phyloP scores from a whole-genome alignment of 2,113 vertebrate genomes.

The Istiophorus platypterus region DNA sequence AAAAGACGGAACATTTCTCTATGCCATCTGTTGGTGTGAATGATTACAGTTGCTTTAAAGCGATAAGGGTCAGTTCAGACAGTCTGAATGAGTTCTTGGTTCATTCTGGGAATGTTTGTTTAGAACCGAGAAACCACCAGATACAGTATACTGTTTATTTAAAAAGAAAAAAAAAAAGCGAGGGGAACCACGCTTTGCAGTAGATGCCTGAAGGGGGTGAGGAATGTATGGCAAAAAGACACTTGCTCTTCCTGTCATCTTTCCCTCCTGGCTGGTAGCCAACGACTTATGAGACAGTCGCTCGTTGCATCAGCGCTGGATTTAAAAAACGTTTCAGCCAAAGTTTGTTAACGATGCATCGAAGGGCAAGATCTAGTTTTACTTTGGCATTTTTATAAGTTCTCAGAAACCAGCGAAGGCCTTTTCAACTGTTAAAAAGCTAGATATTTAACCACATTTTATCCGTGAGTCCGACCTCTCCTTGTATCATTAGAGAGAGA shows the following conservation, averaged over 20 bases:
- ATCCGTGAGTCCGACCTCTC: slow-evolving; percentile 17
- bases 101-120: slow-evolving; percentile 6
- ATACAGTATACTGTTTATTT: slow-evolving; percentile 39
- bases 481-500: slow-evolving; percentile 33
- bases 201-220: slow-evolving; percentile 53
- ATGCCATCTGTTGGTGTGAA: slow-evolving; percentile 9
- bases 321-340: slow-evolving; percentile 18
- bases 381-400: slow-evolving; percentile 31
- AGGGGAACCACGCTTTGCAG: slow-evolving; percentile 51
- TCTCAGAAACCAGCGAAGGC: neutral
- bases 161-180: too few species aligned
- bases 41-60: slow-evolving; percentile 25
- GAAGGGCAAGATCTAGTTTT: slow-evolving; percentile 12
- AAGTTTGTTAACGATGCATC: slow-evolving; percentile 8
- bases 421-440: neutral
- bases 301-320: slow-evolving; percentile 18
- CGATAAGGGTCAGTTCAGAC: slow-evolving; percentile 29
- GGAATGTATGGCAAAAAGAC: slow-evolving; percentile 56
- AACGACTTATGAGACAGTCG: slow-evolving; percentile 34
- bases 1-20: slow-evolving; percentile 6
- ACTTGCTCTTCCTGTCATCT: slow-evolving; percentile 65
- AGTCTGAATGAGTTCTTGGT: slow-evolving; percentile 15
- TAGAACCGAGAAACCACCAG: slow-evolving; percentile 7
- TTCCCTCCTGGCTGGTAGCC: slow-evolving; percentile 45
- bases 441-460: slow-evolving; percentile 3